A percentile compares a stretch with the other conserved stretches of the same genome.
Conservation (phyloP, 2,113 vertebrate species). For the Orientallactaga bullata region DNA sequence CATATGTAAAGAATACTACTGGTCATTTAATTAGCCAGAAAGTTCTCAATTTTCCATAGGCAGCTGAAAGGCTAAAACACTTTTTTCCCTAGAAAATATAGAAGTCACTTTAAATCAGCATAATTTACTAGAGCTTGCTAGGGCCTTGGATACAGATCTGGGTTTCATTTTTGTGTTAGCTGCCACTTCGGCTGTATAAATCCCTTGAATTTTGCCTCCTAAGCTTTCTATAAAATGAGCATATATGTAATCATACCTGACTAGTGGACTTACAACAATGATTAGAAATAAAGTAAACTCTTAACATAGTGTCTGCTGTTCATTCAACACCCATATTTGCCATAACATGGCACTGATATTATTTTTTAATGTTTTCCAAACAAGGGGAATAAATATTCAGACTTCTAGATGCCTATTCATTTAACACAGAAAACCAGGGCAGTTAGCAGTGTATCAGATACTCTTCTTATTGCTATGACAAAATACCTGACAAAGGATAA, state of each 20-base stretch:
- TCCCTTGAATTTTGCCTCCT: background rate
- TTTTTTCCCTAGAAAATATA: background rate
- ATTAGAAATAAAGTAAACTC: background rate
- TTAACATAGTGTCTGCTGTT: background rate
- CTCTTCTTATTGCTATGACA: background rate
- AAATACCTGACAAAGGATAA: background rate
- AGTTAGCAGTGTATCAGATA: background rate
- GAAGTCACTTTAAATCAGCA: background rate
- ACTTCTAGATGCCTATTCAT: background rate
- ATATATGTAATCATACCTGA: too few species aligned
- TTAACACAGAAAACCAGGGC: background rate
- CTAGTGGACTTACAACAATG: background rate
- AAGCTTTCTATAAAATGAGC: background rate
- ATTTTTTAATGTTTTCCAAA: conserved; percentile 3
- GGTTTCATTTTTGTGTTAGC: background rate
- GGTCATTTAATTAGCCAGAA: background rate
- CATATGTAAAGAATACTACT: background rate
- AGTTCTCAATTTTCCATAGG: background rate
- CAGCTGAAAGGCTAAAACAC: background rate
- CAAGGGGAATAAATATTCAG: background rate
- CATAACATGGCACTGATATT: background rate
- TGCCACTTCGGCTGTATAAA: background rate
- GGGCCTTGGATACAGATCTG: too few species aligned
- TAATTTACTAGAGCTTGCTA: background rate
- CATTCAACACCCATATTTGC: background rate